Evolutionary conservation across 2,888 invertebrate genomes (phyloP).

Genomic region (Ashinkailepas kermadecensis): DNA sequence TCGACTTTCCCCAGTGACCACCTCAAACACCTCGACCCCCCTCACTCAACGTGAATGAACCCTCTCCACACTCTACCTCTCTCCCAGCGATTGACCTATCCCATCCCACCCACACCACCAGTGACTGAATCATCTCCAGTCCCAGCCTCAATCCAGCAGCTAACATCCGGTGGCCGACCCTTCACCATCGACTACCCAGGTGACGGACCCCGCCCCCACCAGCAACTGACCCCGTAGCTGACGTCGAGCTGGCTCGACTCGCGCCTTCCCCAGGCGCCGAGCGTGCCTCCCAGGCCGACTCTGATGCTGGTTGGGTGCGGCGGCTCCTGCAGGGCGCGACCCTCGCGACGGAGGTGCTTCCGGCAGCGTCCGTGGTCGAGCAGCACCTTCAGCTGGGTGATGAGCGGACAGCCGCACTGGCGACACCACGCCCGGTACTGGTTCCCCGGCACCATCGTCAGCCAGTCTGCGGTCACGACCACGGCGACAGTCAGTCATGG

Average conservation of each 20-base stretch:
- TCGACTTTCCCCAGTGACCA: too few relatives aligned
- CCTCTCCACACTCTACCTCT: too few relatives aligned
- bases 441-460: constrained; percentile 1
- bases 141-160: too few relatives aligned
- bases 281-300: background rate
- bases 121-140: too few relatives aligned
- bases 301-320: background rate
- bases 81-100: too few relatives aligned
- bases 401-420: constrained; percentile 7
- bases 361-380: background rate
- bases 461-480: background rate
- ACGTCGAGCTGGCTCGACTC: background rate
- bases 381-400: constrained; percentile 19
- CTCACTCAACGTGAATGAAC: too few relatives aligned
- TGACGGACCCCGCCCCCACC: background rate
- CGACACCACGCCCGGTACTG: background rate
- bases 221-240: background rate
- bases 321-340: background rate
- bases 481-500: background rate
- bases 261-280: background rate
- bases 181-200: too few relatives aligned
- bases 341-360: background rate
- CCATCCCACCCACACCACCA: too few relatives aligned
- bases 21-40: too few relatives aligned
- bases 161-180: too few relatives aligned